These are phyloP conservation scores for Leptinotarsa rubiginosa DNA, from an alignment of 2,888 invertebrate genomes.

Conservation along the genomic window DNA sequence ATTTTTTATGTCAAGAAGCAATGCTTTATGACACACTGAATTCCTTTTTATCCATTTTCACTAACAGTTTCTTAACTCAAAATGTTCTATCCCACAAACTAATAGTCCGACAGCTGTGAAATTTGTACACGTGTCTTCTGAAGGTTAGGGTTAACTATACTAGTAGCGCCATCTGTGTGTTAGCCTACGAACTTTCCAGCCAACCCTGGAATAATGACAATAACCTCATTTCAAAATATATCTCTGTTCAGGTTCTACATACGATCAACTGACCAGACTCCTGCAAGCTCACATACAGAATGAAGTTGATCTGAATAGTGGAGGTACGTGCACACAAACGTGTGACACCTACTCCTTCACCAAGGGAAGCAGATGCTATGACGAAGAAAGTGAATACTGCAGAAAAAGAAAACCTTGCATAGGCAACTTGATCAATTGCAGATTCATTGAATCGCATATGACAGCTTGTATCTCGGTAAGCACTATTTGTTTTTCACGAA, in stretches of 20 bases:
- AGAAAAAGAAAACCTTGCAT: constrained; percentile 47
- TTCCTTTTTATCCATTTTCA: no score
- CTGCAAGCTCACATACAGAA: constrained; percentile 88
- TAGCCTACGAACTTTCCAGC: no score
- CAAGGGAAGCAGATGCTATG: constrained; percentile 49
- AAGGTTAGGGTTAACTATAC: no score
- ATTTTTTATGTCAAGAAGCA: no score
- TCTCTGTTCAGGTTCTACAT: constrained; percentile 70
- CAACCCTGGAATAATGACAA: neutral
- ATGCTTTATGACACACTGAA: no score
- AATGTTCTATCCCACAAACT: no score
- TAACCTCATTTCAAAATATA: neutral
- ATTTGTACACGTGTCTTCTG: no score
- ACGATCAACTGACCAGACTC: constrained; percentile 78
- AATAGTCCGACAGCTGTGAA: no score
- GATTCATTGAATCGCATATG: constrained; percentile 62
- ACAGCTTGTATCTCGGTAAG: constrained; percentile 58
- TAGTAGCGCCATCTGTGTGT: no score
- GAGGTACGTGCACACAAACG: constrained; percentile 75
- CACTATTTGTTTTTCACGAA: neutral
- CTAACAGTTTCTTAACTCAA: no score
- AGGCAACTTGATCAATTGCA: constrained; percentile 49
- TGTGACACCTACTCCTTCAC: constrained; percentile 44
- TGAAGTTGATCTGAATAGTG: constrained; percentile 81
- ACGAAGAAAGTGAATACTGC: constrained; percentile 48